A percentile compares a stretch with the other conserved stretches of the same genome.
Evolutionary conservation across 2,888 invertebrate genomes (phyloP).

Genomic region (Microctonus aethiopoides): DNA sequence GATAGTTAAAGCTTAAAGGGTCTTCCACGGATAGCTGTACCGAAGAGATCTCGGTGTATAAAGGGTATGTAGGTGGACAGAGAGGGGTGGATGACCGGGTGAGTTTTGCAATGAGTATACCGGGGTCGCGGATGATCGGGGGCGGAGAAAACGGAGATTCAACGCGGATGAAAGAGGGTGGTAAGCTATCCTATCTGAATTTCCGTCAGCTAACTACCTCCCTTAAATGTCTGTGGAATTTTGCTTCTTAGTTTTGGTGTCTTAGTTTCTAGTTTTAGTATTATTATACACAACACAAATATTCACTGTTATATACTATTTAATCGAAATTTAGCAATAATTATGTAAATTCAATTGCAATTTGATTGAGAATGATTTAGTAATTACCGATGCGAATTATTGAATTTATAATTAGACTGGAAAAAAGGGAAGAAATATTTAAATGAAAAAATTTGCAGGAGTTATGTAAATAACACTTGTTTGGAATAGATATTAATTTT

Average conservation of each 20-base stretch:
- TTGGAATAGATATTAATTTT: too few relatives aligned
- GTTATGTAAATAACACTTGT: too few relatives aligned
- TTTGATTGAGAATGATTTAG: too few relatives aligned
- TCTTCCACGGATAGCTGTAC: conserved; percentile 39
- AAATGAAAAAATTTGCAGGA: too few relatives aligned
- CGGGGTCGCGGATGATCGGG: conserved; percentile 55
- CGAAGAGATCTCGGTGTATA: conserved; percentile 39
- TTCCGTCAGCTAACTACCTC: conserved; percentile 31
- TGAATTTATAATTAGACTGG: too few relatives aligned
- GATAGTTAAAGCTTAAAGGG: conserved; percentile 58
- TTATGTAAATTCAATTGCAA: too few relatives aligned
- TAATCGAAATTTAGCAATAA: too few relatives aligned
- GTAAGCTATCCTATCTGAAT: conserved; percentile 27
- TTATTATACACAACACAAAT: not conserved
- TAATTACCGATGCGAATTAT: too few relatives aligned
- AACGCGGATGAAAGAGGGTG: conserved; percentile 23
- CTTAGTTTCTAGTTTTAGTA: not conserved
- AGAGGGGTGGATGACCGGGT: not conserved
- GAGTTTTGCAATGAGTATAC: conserved; percentile 54
- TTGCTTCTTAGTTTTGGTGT: conserved; percentile 11
- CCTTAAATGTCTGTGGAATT: conserved; percentile 30
- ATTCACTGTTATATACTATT: too few relatives aligned
- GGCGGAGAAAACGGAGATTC: conserved; percentile 52
- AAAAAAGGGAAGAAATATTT: too few relatives aligned
- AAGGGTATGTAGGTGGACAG: not conserved